Base-by-base conservation (phyloP, 2,888 invertebrate species). In the Lumbricus terrestris region DNA sequence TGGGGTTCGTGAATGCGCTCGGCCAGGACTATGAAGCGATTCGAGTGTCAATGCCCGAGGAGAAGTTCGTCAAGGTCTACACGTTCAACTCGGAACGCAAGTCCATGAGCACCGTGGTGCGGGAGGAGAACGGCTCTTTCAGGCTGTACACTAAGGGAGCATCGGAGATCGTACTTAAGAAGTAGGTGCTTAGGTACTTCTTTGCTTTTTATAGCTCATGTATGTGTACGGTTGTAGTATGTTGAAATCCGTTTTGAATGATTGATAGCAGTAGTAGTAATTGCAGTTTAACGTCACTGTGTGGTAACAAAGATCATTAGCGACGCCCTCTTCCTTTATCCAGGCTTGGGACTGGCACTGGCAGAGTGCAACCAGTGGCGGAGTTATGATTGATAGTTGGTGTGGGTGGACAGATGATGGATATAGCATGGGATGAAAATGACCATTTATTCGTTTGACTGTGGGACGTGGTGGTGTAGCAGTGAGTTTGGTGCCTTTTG, bases 41-140 rank as follows among this genome's bases (percentile, higher is more conserved):
- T 92, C 96, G 99, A 90, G 98, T 98, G 94, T 96, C 97, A 93
- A 96, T 97, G 94, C 90, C 99, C 5, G 99, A 99, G 95, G 98
- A 98, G 95, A 97, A 96, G 90, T 97, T 99, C 91, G 97, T 98
- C 89, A 95, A 95, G 89, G 95, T 95, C 35, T 96, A 95, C 94
- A 99, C 99, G n/a, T 99, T 99, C 96, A 99, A 99, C 96, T 99
- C 99, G 82, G 98, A 98, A 92, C 97, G 99, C 93, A 99, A 99
- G 96, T 98, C 98, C 94, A 99, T 99, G 99, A 98, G 98, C 93
- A 99, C 99, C 54, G 97, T 99, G 90, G 96, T 99, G 69, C 96
- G 97, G 94, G 96, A 97, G 94, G 82, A 82, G 11, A 96, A 97
- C 93, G 97, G 97, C 93, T 98, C 98, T 90, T 99, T 96, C 96